Evolutionary conservation across 2,113 vertebrate species (phyloP).

Genomic region (Calcarius ornatus): DNA sequence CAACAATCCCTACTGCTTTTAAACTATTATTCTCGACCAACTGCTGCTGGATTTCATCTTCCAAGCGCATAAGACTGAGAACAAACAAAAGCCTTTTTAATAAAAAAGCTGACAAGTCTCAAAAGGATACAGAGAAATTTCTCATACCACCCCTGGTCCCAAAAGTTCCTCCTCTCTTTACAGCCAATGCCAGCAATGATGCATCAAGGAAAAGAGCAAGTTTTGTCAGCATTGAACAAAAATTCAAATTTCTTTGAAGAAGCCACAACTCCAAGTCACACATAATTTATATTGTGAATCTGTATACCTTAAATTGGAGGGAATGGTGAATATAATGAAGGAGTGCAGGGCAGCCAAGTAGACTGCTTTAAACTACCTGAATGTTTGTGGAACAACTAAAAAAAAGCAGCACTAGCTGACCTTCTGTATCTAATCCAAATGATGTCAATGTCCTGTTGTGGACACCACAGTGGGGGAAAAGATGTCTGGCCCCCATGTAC

Average conservation of each 20-base stretch:
- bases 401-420: neutral
- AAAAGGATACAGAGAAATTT: neutral
- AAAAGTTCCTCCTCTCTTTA: neutral
- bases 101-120: neutral
- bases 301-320: neutral
- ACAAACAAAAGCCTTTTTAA: neutral
- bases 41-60: neutral
- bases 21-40: neutral
- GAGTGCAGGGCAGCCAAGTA: accelerated
- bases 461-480: neutral
- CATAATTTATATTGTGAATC: neutral
- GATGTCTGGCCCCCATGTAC: neutral
- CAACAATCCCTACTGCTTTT: neutral
- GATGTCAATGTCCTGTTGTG: neutral
- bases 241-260: neutral
- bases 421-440: neutral
- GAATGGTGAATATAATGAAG: neutral
- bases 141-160: neutral
- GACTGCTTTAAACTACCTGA: neutral
- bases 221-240: neutral
- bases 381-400: neutral
- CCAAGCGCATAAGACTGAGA: neutral
- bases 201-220: neutral
- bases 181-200: neutral
- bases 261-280: neutral